Base-by-base conservation (phyloP, 2,113 vertebrate genomes). In the Ctenodactylus gundi region DNA sequence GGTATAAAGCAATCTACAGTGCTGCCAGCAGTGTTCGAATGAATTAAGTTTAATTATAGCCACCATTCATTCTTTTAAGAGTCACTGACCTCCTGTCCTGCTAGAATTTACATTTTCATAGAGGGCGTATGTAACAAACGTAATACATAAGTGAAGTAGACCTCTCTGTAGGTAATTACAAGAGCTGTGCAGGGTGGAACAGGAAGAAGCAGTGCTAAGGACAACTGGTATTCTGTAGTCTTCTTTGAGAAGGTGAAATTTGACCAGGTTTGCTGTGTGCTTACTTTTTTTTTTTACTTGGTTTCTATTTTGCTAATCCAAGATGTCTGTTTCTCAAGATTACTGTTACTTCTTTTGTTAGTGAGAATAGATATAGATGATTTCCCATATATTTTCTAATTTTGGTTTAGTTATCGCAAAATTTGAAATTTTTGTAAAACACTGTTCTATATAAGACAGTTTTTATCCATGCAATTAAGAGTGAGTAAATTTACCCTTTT, bases 341-440 rank as follows among this genome's bases (percentile, higher is more conserved):
- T 65, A 60, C 12, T 85, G 3, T 75, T 65, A 10, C 34, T 90
- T 64, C 82, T 27, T 67, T 90, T 88, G 39, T 64, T 81, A 87
- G 14, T 80, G 60, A 60, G 23, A 88, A 82, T 62, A 21, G 78
- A 55, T 64, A 29, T n/a, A n/a, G n/a, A n/a, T n/a, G 8, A 58
- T 94, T 86, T 88, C 53, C 53, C 20, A 49, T 13, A 36, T 70
- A 36, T 78, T 93, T 93, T 53, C 14, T 84, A 51, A 90, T 87
- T 88, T 80, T 90, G 15, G 18, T 93, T 80, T 21, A 70, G 41
- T 88, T 85, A 12, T 85, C n/a, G 11, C 18, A 93, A 64, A 75
- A 58, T 53, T 73, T 64, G 49, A 88, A 72, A 27, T 78, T 83
- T 88, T 77, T 39, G 41, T 92, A 25, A 88, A 91, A 85, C 90